phyloP scores from a whole-genome alignment of 2,797 vertebrate species.

The Melanotaenia nigrans region DNA sequence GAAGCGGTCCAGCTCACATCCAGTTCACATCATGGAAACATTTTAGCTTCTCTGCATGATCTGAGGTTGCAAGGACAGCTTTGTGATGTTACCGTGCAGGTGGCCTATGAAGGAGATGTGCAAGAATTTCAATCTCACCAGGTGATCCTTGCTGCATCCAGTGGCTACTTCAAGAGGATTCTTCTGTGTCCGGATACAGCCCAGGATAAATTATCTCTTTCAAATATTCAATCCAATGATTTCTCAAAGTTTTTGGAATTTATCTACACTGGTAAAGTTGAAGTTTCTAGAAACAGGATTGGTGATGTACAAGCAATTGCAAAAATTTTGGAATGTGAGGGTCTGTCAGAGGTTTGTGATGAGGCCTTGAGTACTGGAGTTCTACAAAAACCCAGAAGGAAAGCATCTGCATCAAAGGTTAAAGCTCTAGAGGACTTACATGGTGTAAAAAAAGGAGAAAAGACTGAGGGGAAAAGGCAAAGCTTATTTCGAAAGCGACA shows the following conservation, averaged over 20 bases:
- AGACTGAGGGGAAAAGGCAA: constrained; percentile 35
- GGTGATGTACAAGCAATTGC: constrained; percentile 86
- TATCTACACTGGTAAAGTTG: constrained; percentile 90
- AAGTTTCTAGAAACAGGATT: constrained; percentile 86
- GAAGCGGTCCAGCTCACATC: constrained; percentile 87
- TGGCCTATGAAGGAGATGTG: constrained; percentile 87
- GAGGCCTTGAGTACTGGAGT: constrained; percentile 54
- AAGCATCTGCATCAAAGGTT: neutral
- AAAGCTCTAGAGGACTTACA: constrained; percentile 8
- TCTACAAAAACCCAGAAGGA: constrained; percentile 9
- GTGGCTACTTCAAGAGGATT: constrained; percentile 91
- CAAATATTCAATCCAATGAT: constrained; percentile 82
- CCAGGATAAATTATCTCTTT: constrained; percentile 82
- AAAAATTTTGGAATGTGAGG: constrained; percentile 88
- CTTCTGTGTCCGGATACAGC: constrained; percentile 84
- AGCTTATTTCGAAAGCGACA: constrained; percentile 22
- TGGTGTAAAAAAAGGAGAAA: neutral
- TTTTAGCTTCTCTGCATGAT: constrained; percentile 90
- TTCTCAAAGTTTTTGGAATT: constrained; percentile 94
- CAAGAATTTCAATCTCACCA: constrained; percentile 92
- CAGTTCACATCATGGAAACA: constrained; percentile 85
- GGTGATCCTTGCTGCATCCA: constrained; percentile 92
- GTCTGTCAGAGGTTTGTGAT: constrained; percentile 87
- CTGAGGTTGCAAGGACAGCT: constrained; percentile 88
- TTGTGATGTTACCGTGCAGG: constrained; percentile 91